These are phyloP conservation scores for Lepas anatifera DNA, from an alignment of 2,888 invertebrate species.

Conservation along the genomic window DNA sequence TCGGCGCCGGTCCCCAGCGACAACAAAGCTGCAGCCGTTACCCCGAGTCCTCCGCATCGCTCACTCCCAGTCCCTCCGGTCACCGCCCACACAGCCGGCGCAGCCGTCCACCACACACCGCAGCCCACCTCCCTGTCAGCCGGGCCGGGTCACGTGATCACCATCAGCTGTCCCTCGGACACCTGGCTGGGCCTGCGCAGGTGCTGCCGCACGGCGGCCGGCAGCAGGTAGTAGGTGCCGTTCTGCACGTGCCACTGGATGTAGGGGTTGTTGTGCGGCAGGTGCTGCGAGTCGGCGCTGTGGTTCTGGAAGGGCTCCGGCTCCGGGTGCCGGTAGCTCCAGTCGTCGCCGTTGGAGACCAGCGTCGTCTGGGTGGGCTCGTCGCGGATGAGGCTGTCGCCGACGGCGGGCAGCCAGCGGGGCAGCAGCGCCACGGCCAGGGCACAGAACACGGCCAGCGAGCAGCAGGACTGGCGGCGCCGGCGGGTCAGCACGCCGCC, in stretches of 20 bases:
- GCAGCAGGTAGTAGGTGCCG: conserved; percentile 8
- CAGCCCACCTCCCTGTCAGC: too few relatives aligned
- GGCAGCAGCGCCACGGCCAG: background rate
- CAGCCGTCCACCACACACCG: too few relatives aligned
- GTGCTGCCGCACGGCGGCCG: background rate
- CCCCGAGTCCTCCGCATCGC: too few relatives aligned
- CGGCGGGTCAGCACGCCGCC: too few relatives aligned
- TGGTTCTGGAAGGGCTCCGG: background rate
- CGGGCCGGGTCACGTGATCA: too few relatives aligned
- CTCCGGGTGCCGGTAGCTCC: background rate
- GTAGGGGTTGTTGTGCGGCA: background rate
- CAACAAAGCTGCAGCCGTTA: too few relatives aligned
- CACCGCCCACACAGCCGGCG: too few relatives aligned
- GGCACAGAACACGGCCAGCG: background rate
- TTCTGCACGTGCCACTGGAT: conserved; percentile 13
- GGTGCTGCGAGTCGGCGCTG: background rate
- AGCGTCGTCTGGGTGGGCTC: background rate
- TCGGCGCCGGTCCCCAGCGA: too few relatives aligned
- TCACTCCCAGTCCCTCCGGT: too few relatives aligned
- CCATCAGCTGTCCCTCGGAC: background rate
- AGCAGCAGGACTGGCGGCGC: background rate
- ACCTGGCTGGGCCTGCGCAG: background rate
- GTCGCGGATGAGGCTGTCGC: background rate
- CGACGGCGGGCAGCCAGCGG: background rate
- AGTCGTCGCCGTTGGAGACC: background rate